Evolutionary conservation across 2,888 invertebrate genomes (phyloP), one percentile per base, ranked within the genome.

Genomic region (Sicus ferrugineus): DNA sequence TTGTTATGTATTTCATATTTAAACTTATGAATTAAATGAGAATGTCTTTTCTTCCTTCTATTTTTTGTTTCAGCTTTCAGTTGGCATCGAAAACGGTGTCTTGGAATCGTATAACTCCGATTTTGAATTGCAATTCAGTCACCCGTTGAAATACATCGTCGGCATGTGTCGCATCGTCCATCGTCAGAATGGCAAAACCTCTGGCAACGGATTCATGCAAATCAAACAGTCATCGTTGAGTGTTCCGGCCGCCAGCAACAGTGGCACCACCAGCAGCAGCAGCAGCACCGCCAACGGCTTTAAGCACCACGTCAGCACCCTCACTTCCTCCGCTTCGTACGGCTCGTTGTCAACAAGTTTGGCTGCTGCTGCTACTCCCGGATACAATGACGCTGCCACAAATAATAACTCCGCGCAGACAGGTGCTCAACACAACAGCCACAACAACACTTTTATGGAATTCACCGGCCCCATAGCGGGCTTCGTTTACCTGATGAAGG

Each of bases 401-500:
- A 86, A 50, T 52, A 61, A 72, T 69, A 69, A 23, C 69, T 14
- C 54, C n/a, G 14, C 14, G 28, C 52, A 66, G n/a, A n/a, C 52
- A 34, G 48, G 62, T 61, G 56, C 21, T 54, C 52, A 14, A 21
- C 23, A 19, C 54, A 72, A 63, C 31, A 74, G 71, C 26, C 73
- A 72, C 71, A 73, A 73, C 73, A 78, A 74, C 69, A 81, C 79
- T 75, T 83, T 84, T 74, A 85, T 85, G 84, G 84, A 84, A 77
- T 83, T 89, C 9, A 88, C 86, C 68, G 89, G 88, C 19, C 87
- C 84, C 72, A 88, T 87, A 72, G 89, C 87, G 62, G 90, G 89
- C 78, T 88, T 93, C 79, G 89, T 93, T 77, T 93, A 93, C 85
- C 88, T 92, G 77, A 86, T 92, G 71, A 88, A 90, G 77, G 92